These are phyloP conservation scores for Drosophila melanogaster DNA, from an alignment of 1,140 invertebrate species.

Conservation along the genomic window Release_6_plus_ISO1_MT NT_037436.4:15272501-15273000, in stretches of 20 bases:
- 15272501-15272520: constrained; percentile 9
- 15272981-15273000: background rate
- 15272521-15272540: background rate
- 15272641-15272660: constrained; percentile 35
- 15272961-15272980: background rate
- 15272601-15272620: constrained; percentile 42
- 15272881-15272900: constrained; percentile 65
- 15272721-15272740: constrained; percentile 63
- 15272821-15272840: constrained; percentile 2
- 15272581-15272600: constrained; percentile 21
- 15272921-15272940: constrained; percentile 31
- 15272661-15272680: constrained; percentile 49
- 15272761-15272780: constrained; percentile 8
- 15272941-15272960: constrained; percentile 56
- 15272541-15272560: constrained; percentile 18
- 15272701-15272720: constrained; percentile 77
- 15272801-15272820: constrained; percentile 12
- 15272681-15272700: constrained; percentile 56
- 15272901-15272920: constrained; percentile 39
- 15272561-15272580: constrained; percentile 30
- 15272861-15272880: constrained; percentile 68
- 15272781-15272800: constrained; percentile 8
- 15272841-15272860: constrained; percentile 57
- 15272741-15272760: constrained; percentile 27
- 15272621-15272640: constrained; percentile 21